phyloP scores from a whole-genome alignment of 2,113 vertebrate species.

The Panurus biarmicus region DNA sequence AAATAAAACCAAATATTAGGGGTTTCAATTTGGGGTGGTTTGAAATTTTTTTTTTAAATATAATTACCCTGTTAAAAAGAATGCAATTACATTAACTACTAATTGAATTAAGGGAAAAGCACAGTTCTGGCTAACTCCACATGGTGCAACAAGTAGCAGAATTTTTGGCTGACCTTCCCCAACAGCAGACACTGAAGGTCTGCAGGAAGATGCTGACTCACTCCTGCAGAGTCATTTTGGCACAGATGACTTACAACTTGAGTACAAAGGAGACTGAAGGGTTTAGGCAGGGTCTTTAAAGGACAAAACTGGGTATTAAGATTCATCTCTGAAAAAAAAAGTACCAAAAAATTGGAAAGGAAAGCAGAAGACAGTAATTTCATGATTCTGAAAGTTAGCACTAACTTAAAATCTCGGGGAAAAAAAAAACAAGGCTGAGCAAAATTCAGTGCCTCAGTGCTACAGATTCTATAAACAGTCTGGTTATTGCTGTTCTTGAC shows the following conservation, averaged over 20 bases:
- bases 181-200: not conserved
- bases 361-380: not conserved
- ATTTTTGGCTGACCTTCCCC: not conserved
- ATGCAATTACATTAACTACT: not conserved
- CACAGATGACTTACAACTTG: not conserved
- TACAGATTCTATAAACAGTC: not conserved
- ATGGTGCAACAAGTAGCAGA: not conserved
- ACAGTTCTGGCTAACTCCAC: not conserved
- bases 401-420: not conserved
- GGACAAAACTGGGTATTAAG: not conserved
- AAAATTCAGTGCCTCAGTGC: not conserved
- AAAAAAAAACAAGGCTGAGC: not conserved
- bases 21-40: not conserved
- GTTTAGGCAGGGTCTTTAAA: not conserved
- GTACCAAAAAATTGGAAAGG: not conserved
- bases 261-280: not conserved
- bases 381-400: not conserved
- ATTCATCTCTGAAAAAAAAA: not conserved
- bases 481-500: not conserved
- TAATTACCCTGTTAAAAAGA: not conserved
- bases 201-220: conserved; percentile 35
- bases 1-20: not conserved
- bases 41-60: not conserved
- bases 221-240: not conserved
- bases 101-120: not conserved